These are phyloP conservation scores for Theodoxus fluviatilis DNA, from an alignment of 2,888 invertebrate genomes.

Conservation along the genomic window DNA sequence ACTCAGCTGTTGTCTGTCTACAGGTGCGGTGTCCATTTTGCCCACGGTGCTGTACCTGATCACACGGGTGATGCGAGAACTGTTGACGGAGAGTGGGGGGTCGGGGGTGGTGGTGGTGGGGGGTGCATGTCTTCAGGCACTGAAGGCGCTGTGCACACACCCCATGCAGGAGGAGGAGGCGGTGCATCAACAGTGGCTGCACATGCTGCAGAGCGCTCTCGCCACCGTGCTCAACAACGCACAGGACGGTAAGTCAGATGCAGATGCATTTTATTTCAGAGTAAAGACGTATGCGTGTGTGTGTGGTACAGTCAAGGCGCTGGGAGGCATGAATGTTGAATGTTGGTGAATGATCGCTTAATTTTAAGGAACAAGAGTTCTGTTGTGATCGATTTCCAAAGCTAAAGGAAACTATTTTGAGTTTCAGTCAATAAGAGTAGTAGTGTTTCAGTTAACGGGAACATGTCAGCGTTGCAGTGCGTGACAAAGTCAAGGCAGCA, in stretches of 20 bases:
- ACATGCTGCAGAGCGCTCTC: conserved; percentile 84
- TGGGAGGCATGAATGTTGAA: too few species aligned
- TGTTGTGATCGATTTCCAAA: too few species aligned
- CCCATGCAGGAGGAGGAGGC: conserved; percentile 73
- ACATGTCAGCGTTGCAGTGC: too few species aligned
- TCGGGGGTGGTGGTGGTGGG: conserved; percentile 72
- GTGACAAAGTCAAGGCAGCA: too few species aligned
- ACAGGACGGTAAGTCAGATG: conserved; percentile 44
- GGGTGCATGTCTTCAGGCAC: conserved; percentile 79
- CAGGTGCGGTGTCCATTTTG: conserved; percentile 83
- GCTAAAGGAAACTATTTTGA: too few species aligned
- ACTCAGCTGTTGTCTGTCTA: conserved; percentile 33
- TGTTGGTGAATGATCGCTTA: too few species aligned
- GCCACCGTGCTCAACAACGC: conserved; percentile 89
- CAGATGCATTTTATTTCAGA: neutral
- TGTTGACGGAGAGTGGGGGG: conserved; percentile 72
- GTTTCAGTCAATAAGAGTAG: too few species aligned
- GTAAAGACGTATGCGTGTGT: too few species aligned
- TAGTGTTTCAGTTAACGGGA: too few species aligned
- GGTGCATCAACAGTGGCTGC: conserved; percentile 74
- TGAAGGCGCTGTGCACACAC: conserved; percentile 71
- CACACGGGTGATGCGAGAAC: conserved; percentile 87
- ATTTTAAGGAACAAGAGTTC: too few species aligned
- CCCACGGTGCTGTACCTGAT: conserved; percentile 91
- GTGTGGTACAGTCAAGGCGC: too few species aligned